These are phyloP conservation scores for Oreochromis mossambicus DNA, from an alignment of 2,797 vertebrate genomes.

Conservation along the genomic window DNA sequence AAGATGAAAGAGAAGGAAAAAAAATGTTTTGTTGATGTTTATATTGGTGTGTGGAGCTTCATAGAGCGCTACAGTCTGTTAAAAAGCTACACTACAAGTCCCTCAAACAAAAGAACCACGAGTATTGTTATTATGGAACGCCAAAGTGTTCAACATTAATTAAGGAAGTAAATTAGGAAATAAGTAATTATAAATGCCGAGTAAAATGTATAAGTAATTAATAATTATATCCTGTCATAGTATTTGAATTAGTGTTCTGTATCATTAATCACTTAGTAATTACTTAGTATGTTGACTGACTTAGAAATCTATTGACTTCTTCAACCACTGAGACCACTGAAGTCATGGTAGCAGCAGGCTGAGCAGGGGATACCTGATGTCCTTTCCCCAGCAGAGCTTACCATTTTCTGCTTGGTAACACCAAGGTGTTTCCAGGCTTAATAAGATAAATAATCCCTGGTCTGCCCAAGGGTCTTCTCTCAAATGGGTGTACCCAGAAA, in stretches of 20 bases:
- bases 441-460: too few relatives aligned
- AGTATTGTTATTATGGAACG: constrained; percentile 4
- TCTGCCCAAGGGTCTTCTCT: background rate
- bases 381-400: background rate
- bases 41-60: constrained; percentile 41
- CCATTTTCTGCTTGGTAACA: background rate
- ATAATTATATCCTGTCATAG: background rate
- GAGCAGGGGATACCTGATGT: background rate
- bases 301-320: background rate
- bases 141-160: constrained; percentile 28
- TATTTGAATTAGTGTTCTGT: background rate
- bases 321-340: background rate
- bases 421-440: background rate
- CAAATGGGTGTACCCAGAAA: background rate
- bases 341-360: background rate
- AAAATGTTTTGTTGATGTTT: constrained; percentile 18
- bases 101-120: background rate
- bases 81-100: background rate
- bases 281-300: background rate
- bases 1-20: constrained; percentile 27
- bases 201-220: background rate
- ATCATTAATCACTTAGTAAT: background rate
- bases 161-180: background rate
- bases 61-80: constrained; percentile 1
- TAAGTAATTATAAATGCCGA: background rate